Percentiles rank a stretch among this genome's conserved stretches.
Evolutionary conservation across 2,113 vertebrate species (phyloP).

Genomic region (Dinomys branickii): DNA sequence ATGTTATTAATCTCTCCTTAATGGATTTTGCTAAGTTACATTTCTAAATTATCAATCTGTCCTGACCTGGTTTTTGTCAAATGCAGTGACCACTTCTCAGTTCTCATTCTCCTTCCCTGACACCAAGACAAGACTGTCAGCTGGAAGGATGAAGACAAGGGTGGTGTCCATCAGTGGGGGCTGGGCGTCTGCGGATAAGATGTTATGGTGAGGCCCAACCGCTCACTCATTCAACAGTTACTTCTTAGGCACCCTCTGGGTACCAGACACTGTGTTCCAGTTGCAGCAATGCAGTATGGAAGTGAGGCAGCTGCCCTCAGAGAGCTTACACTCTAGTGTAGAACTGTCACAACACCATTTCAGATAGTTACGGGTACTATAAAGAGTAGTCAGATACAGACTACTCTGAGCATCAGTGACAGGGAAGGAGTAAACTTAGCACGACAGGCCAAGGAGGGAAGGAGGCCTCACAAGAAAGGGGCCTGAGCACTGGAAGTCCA

Average conservation of each 20-base stretch:
- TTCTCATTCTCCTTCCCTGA: neutral
- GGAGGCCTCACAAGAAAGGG: neutral
- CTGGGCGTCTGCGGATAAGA: neutral
- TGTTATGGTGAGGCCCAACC: neutral
- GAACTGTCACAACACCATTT: neutral
- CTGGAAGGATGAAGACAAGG: neutral
- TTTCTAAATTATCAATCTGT: constrained; percentile 4
- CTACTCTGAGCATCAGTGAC: neutral
- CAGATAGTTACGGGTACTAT: neutral
- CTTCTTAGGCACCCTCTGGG: neutral
- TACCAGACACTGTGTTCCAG: neutral
- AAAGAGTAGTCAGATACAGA: neutral
- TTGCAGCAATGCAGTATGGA: neutral
- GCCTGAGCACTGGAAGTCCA: neutral
- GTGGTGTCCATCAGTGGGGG: neutral
- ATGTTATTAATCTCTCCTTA: neutral
- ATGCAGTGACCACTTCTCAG: neutral
- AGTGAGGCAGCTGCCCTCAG: neutral
- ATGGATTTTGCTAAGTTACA: constrained; percentile 3
- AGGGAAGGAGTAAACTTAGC: neutral
- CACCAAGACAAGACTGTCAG: neutral
- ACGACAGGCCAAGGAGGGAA: neutral
- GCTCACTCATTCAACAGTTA: neutral
- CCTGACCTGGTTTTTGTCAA: constrained; percentile 21
- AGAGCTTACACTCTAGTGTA: neutral